Percentiles rank a stretch among this genome's conserved stretches.
Evolutionary conservation across 2,888 invertebrate genomes (phyloP).

Genomic region (Carabus problematicus): DNA sequence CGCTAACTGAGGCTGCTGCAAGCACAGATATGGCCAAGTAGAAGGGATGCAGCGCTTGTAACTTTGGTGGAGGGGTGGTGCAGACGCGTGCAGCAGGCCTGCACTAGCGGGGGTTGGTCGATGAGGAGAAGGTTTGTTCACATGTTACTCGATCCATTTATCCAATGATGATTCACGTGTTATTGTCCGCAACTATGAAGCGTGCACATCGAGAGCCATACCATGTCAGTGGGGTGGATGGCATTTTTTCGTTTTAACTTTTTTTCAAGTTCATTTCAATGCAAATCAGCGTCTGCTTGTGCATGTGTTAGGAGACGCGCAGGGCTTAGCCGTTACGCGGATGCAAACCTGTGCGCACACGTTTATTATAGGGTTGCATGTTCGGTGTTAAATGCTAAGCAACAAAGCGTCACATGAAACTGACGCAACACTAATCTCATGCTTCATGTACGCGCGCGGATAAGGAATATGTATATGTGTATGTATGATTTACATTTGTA

Average conservation of each 20-base stretch:
- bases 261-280: slow-evolving; percentile 32
- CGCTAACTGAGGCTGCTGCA: too few relatives aligned
- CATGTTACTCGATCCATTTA: slow-evolving; percentile 56
- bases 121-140: slow-evolving; percentile 54
- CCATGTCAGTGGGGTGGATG: slow-evolving; percentile 25
- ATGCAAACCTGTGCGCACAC: too few relatives aligned
- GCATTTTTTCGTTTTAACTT: slow-evolving; percentile 33
- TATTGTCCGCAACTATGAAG: slow-evolving; percentile 54
- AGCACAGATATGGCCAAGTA: too few relatives aligned
- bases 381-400: too few relatives aligned
- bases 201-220: slow-evolving; percentile 44
- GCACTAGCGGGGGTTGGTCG: slow-evolving; percentile 58
- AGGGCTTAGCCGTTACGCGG: too few relatives aligned
- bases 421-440: too few relatives aligned
- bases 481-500: too few relatives aligned
- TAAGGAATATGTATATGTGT: too few relatives aligned
- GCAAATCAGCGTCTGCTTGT: slow-evolving; percentile 12
- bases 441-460: too few relatives aligned
- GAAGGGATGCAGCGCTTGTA: too few relatives aligned
- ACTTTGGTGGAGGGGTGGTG: not conserved
- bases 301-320: not conserved
- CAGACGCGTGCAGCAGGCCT: slow-evolving; percentile 58
- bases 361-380: too few relatives aligned
- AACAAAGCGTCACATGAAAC: too few relatives aligned
- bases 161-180: slow-evolving; percentile 58